These are phyloP conservation scores for Acipenser oxyrinchus DNA, from an alignment of 2,797 vertebrate genomes.

Conservation along the genomic window DNA sequence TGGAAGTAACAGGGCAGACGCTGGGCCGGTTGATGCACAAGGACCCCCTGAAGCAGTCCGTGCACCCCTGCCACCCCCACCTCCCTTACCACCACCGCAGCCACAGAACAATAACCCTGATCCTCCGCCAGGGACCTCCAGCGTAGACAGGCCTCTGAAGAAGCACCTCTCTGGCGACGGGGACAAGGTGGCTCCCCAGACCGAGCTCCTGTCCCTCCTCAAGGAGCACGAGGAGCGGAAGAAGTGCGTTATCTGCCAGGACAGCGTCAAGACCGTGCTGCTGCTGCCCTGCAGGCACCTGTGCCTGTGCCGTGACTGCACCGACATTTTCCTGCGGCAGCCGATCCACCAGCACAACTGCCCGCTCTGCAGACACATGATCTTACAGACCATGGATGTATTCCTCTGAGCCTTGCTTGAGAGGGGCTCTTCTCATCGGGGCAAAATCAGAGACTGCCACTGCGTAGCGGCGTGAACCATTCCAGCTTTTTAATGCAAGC, in stretches of 20 bases:
- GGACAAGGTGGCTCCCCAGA: conserved; percentile 27
- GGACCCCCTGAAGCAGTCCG: conserved; percentile 30
- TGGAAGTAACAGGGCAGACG: conserved; percentile 33
- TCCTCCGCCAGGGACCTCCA: conserved; percentile 32
- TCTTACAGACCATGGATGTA: conserved; percentile 89
- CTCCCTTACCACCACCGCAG: conserved; percentile 6
- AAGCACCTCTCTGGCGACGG: conserved; percentile 31
- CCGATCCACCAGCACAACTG: conserved; percentile 87
- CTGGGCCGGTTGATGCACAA: conserved; percentile 19
- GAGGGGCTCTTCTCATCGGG: too few species aligned
- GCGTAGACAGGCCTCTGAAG: conserved; percentile 53
- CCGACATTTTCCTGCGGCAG: conserved; percentile 76
- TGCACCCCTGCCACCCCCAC: conserved; percentile 3
- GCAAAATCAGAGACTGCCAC: too few species aligned
- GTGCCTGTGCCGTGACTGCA: conserved; percentile 83
- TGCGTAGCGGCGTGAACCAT: too few species aligned
- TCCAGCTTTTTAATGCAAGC: too few species aligned
- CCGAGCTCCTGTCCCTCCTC: conserved; percentile 63
- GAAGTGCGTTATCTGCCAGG: conserved; percentile 96
- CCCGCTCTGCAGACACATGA: conserved; percentile 88
- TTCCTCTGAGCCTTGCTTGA: conserved; percentile 66
- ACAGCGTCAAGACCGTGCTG: conserved; percentile 85
- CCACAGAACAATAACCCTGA: conserved; percentile 24
- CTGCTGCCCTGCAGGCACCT: conserved; percentile 91
- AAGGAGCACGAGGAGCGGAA: conserved; percentile 94